Evolutionary conservation across 2,888 invertebrate species (phyloP), one percentile per base, ranked within the genome.

Genomic region (Leptinotarsa peninsularis): DNA sequence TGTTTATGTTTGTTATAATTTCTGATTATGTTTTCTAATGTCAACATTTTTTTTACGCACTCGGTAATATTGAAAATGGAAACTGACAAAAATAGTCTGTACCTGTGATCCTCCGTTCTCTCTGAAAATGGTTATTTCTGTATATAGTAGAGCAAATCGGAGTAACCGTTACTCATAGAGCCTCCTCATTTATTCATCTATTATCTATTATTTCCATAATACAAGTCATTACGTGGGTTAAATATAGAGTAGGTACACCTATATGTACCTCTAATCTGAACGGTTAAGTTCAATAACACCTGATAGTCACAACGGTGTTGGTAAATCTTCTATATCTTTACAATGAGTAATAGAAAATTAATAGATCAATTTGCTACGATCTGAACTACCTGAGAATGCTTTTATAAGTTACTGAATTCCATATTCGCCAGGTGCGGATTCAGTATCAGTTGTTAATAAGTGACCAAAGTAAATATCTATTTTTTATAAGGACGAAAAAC

Each of bases 151-250:
- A 15, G n/a, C 63, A 43, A 33, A 10, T 63, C 63, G 10, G 23
- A 18, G 43, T n/a, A 49, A 73, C 73, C 73, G 73, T 73, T 73
- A 67, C 56, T 49, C 68, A 73, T 73, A 73, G 49, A 67, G 18
- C 27, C 49, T 67, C 17, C 49, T 73, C 58, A 73, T 73, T 67
- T 73, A 73, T 73, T 67, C 60, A 73, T 73, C 73, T 73, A 73
- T 77, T 71, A 73, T 67, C 63, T 72, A 77, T 77, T 77, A 73
- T 79, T 74, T 71, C 68, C 69, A 68, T 77, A 74, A 76, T 72
- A 73, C 73, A 72, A 74, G 72, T 75, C 73, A 77, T 79, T 75
- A 77, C 67, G 72, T 72, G 75, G 63, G 72, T 76, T 77, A 77
- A 77, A 77, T 77, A 76, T 67, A 67, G 71, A 67, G 70, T 76